These are phyloP conservation scores for Athripsodes cinereus DNA, from an alignment of 2,888 invertebrate species.

Conservation along the genomic window DNA sequence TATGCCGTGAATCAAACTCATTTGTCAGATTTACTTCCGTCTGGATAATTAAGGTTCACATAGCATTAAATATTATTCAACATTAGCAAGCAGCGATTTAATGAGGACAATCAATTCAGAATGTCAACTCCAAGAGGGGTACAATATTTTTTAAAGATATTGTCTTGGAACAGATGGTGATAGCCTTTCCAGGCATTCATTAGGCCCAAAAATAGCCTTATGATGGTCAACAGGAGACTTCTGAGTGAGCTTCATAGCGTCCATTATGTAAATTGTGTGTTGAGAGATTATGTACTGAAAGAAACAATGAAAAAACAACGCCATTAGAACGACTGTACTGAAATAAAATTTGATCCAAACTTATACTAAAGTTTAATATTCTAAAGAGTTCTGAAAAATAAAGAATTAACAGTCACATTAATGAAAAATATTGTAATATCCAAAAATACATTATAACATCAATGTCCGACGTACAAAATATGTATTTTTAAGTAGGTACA, in stretches of 20 bases:
- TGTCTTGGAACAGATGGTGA: background rate
- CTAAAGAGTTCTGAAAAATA: background rate
- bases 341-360: background rate
- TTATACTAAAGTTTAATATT: background rate
- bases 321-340: conserved; percentile 24
- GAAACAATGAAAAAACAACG: conserved; percentile 27
- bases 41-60: too few relatives aligned
- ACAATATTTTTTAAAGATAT: too few relatives aligned
- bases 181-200: background rate
- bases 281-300: conserved; percentile 25
- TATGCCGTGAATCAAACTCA: too few relatives aligned
- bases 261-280: conserved; percentile 21
- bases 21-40: too few relatives aligned
- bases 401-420: background rate
- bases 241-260: background rate
- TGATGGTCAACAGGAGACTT: background rate
- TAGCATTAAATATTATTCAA: too few relatives aligned
- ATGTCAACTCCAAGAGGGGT: too few relatives aligned
- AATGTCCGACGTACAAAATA: too few relatives aligned
- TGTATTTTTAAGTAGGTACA: too few relatives aligned
- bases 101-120: too few relatives aligned
- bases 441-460: too few relatives aligned
- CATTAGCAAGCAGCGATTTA: too few relatives aligned
- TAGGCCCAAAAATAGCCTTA: background rate
- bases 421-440: background rate